phyloP scores from a whole-genome alignment of 2,888 invertebrate genomes.

The Celastrina argiolus region DNA sequence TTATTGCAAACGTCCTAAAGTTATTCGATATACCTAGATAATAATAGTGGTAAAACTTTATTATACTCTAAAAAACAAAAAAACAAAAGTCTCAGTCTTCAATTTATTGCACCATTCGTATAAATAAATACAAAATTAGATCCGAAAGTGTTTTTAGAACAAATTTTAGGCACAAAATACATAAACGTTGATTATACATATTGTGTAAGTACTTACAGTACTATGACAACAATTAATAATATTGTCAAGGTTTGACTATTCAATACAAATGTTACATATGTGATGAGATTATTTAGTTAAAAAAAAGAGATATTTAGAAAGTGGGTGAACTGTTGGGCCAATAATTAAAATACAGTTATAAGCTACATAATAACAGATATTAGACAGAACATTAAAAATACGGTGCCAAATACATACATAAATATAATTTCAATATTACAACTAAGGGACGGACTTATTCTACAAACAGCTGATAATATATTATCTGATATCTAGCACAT shows the following conservation, averaged over 20 bases:
- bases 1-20: not conserved
- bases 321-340: too few species aligned
- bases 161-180: not conserved
- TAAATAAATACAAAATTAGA: not conserved
- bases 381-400: not conserved
- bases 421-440: not conserved
- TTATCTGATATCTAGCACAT: not conserved
- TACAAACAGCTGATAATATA: too few species aligned
- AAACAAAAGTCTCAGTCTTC: constrained; percentile 9
- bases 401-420: not conserved
- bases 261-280: too few species aligned
- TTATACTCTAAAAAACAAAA: not conserved
- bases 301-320: too few species aligned
- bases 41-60: not conserved
- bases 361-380: not conserved
- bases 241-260: too few species aligned
- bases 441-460: not conserved
- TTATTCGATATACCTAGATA: too few species aligned
- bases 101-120: constrained; percentile 9
- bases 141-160: not conserved
- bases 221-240: too few species aligned
- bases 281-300: too few species aligned
- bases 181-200: not conserved
- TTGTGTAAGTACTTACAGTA: not conserved
- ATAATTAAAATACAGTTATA: too few species aligned